phyloP scores from a whole-genome alignment of 2,797 vertebrate species.

The Melanotaenia maccullochi region DNA sequence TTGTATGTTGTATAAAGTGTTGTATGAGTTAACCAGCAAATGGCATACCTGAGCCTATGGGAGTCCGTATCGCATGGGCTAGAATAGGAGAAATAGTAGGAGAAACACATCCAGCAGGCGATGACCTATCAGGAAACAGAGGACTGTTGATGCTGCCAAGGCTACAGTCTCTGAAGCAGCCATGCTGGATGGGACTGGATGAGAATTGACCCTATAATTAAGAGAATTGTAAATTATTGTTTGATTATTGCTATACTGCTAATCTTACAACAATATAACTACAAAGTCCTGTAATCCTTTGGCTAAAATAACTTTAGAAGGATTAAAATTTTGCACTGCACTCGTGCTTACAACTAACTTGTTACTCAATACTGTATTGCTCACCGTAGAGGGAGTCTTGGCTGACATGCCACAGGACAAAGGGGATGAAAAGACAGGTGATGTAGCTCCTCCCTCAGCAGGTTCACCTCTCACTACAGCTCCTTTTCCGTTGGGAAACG shows the following conservation, averaged over 20 bases:
- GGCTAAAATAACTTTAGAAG: not conserved
- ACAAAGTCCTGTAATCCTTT: not conserved
- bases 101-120: constrained; percentile 79
- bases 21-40: not conserved
- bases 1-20: no score
- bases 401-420: constrained; percentile 79
- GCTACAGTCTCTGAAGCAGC: constrained; percentile 87
- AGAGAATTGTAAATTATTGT: not conserved
- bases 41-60: constrained; percentile 83
- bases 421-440: constrained; percentile 86
- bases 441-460: constrained; percentile 63
- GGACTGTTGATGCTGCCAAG: constrained; percentile 91
- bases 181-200: constrained; percentile 93
- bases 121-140: constrained; percentile 83
- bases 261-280: not conserved
- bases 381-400: constrained; percentile 88
- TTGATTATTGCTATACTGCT: not conserved
- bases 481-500: constrained; percentile 40
- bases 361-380: constrained; percentile 30
- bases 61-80: constrained; percentile 82
- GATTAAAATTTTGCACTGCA: not conserved
- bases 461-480: not conserved
- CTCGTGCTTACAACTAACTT: not conserved
- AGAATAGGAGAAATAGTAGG: constrained; percentile 91
- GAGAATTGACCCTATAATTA: constrained; percentile 91